These are phyloP conservation scores for Diadegma fenestrale DNA, from an alignment of 2,888 invertebrate genomes.

Conservation along the genomic window DNA sequence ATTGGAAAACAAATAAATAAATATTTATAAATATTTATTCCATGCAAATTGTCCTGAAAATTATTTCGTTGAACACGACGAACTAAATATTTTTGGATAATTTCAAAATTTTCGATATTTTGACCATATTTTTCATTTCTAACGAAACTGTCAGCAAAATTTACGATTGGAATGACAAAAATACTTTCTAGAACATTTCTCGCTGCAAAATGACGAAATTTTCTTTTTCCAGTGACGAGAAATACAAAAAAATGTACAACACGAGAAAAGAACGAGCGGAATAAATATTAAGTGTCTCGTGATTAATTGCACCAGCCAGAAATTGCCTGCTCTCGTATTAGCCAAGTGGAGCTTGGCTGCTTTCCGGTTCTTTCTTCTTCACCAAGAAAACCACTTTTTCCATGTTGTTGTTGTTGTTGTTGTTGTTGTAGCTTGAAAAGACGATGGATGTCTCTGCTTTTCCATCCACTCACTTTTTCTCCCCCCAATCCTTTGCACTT, in stretches of 20 bases:
- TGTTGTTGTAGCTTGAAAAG: constrained; percentile 66
- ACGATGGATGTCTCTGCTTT: constrained; percentile 79
- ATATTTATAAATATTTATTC: not conserved
- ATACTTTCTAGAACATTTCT: too few species aligned
- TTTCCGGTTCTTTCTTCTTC: constrained; percentile 4
- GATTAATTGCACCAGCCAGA: constrained; percentile 78
- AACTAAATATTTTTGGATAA: too few species aligned
- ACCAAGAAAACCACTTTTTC: not conserved
- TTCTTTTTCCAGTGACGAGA: too few species aligned
- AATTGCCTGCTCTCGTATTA: not conserved
- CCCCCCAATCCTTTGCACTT: not conserved
- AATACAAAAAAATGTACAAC: not conserved
- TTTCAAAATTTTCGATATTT: too few species aligned
- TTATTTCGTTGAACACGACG: not conserved
- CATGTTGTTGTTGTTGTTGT: constrained; percentile 72
- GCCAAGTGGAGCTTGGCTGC: constrained; percentile 2
- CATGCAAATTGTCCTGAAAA: not conserved
- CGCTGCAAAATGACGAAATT: too few species aligned
- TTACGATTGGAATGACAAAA: too few species aligned
- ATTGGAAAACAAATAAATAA: not conserved
- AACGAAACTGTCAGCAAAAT: too few species aligned
- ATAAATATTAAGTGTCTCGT: constrained; percentile 81
- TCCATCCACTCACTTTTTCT: constrained; percentile 39
- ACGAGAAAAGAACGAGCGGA: constrained; percentile 69
- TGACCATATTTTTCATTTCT: too few species aligned